Base-by-base conservation (phyloP, 2,888 invertebrate genomes). In the Sipha maydis region DNA sequence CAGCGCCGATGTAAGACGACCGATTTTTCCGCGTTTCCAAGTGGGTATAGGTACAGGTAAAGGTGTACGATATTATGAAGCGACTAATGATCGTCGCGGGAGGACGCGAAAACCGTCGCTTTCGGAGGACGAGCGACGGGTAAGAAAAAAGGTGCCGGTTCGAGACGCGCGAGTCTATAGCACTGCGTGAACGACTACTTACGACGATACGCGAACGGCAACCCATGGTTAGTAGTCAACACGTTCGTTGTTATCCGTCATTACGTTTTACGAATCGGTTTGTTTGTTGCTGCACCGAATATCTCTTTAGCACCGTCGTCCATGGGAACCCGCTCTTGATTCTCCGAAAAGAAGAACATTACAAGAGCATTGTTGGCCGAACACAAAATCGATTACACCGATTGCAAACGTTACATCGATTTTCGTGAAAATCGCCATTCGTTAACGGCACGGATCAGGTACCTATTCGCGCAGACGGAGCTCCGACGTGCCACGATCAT, bases 21-120 rank as follows among this genome's bases (percentile, higher is more conserved):
- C 25, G 25, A 11, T 34, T 73, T 83, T 73, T 54, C 34, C 54
- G 3, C 8, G 25, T 83, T 54, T 34, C 54, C 31, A 34, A 71
- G 71, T 54, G 48, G 56, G 56, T 56, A 17, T 56, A 17, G 1
- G 14, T 56, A 48, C 3, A 2, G 11, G 14, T 48, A 48, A 14
- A 48, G 5, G 9, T 48, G 9, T 48, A 0, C 2, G 2, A 3
- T 61, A 21, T 19, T 61, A 4, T 61, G 7, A 1, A 56, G 54
- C 34, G 34, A 83, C 83, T 83, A 83, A 83, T 54, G 71, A 83
- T 17, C 71, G 34, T 83, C 71, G 31, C 54, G 41, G 28, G 54
- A 54, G 83, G 14, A 25, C 73, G 34, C 31, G 48, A 34, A 73
- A 83, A 73, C 17, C 28, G 71, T 54, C 83, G 34, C 3, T 73